A percentile compares a stretch with the other conserved stretches of the same genome.
These are phyloP conservation scores for Morone saxatilis DNA, from an alignment of 2,113 vertebrate genomes.

Conservation along the genomic window DNA sequence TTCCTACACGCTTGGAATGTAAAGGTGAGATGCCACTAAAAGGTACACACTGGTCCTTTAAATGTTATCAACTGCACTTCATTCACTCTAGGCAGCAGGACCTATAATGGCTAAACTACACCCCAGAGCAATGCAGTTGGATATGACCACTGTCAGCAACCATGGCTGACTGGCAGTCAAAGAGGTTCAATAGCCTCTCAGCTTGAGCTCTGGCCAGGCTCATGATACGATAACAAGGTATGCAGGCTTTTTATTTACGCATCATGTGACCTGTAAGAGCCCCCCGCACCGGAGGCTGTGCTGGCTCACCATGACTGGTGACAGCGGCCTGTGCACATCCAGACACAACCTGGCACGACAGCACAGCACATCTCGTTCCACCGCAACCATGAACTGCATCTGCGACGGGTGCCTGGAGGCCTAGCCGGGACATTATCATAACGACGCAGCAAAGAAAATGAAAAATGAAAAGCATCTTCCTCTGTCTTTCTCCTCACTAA, in stretches of 20 bases:
- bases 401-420: slow-evolving; percentile 1
- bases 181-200: background rate
- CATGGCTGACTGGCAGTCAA: background rate
- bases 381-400: slow-evolving; percentile 7
- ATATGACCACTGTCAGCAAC: slow-evolving; percentile 15
- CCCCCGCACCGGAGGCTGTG: background rate
- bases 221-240: slow-evolving; percentile 10
- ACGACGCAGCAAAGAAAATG: slow-evolving; percentile 41
- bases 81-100: background rate
- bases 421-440: slow-evolving; percentile 4
- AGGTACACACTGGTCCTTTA: no score
- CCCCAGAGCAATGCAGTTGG: background rate
- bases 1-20: no score
- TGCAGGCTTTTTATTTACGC: slow-evolving; percentile 29
- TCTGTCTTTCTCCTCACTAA: background rate
- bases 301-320: slow-evolving; percentile 13
- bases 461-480: slow-evolving; percentile 24
- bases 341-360: background rate
- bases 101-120: background rate
- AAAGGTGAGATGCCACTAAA: no score
- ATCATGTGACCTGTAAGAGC: slow-evolving; percentile 13
- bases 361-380: slow-evolving; percentile 28
- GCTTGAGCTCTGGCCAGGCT: slow-evolving; percentile 8
- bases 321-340: slow-evolving; percentile 15
- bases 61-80: background rate